Percentiles rank a stretch among this genome's conserved stretches.
phyloP scores from a whole-genome alignment of 2,888 invertebrate species.

The Nudaria mundana region DNA sequence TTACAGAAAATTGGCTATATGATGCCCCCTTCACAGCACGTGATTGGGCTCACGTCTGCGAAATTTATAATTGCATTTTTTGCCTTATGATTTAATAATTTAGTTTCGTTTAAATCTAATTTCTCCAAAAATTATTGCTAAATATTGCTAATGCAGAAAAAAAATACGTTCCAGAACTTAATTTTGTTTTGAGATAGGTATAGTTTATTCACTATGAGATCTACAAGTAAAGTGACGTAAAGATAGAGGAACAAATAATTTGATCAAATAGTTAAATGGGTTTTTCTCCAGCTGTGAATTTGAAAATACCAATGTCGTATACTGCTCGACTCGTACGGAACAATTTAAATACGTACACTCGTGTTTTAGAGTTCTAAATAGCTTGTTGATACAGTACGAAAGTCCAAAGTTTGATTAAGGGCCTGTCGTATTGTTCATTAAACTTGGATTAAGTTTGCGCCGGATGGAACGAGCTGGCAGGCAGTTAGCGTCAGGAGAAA shows the following conservation, averaged over 20 bases:
- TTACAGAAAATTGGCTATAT: conserved; percentile 74
- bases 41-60: conserved; percentile 40
- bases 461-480: conserved; percentile 78
- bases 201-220: conserved; percentile 36
- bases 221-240: conserved; percentile 41
- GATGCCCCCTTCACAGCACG: conserved; percentile 52
- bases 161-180: conserved; percentile 18
- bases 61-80: conserved; percentile 50
- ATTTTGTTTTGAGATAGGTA: conserved; percentile 14
- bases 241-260: conserved; percentile 73
- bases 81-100: conserved; percentile 24
- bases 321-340: conserved; percentile 9
- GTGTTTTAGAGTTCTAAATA: conserved; percentile 39
- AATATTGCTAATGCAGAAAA: conserved; percentile 5
- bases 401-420: conserved; percentile 81
- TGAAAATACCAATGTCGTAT: conserved; percentile 35
- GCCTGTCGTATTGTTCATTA: conserved; percentile 82
- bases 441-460: conserved; percentile 81
- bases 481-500: conserved; percentile 77
- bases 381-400: conserved; percentile 42
- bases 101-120: conserved; percentile 10
- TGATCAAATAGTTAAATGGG: conserved; percentile 77
- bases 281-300: conserved; percentile 59
- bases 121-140: conserved; percentile 15
- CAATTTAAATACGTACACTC: conserved; percentile 30